These are phyloP conservation scores for Habroteleia sp. DNA, from an alignment of 2,888 invertebrate species.

Conservation along the genomic window DNA sequence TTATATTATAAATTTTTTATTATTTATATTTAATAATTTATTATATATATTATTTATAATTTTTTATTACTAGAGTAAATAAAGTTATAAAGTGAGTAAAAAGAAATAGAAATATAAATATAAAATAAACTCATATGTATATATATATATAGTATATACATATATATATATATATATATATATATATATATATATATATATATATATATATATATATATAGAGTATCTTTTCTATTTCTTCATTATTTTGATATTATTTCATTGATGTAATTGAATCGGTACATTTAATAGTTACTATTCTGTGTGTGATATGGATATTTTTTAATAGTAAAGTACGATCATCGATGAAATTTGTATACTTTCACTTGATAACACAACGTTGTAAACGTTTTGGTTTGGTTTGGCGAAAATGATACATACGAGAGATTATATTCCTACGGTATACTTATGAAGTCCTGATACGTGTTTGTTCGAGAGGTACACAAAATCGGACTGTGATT, in stretches of 20 bases:
- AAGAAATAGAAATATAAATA: no score
- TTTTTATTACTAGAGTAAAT: no score
- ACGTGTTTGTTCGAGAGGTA: constrained; percentile 54
- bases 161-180: no score
- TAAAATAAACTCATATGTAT: no score
- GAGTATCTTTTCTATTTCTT: constrained; percentile 29
- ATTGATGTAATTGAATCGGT: constrained; percentile 11
- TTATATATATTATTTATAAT: no score
- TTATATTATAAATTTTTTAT: no score
- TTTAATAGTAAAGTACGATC: constrained; percentile 20
- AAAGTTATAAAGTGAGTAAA: no score
- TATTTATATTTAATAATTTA: no score
- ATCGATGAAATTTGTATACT: constrained; percentile 39
- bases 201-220: no score
- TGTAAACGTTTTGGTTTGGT: constrained; percentile 15
- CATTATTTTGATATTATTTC: constrained; percentile 34
- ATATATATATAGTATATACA: no score
- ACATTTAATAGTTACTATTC: background rate
- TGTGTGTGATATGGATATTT: constrained; percentile 2
- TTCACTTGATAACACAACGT: constrained; percentile 42
- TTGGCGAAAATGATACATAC: constrained; percentile 34
- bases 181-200: no score
- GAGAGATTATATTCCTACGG: constrained; percentile 24
- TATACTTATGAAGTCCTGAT: constrained; percentile 49
- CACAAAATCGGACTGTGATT: constrained; percentile 56